Conservation (phyloP, 2,888 invertebrate genomes). For the Pollenia amentaria region DNA sequence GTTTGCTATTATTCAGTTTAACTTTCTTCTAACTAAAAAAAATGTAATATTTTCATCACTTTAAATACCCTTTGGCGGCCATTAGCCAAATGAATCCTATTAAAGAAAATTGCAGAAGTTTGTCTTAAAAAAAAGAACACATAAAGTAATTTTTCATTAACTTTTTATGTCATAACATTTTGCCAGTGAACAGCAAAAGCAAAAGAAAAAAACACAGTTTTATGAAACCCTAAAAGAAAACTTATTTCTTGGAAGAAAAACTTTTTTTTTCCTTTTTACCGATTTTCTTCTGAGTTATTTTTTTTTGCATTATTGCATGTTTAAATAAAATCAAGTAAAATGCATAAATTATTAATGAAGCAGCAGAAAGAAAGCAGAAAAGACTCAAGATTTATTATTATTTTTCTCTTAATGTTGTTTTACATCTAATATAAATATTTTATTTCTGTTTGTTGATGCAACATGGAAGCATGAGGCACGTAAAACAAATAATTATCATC, state of each 20-base stretch:
- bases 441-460: conserved; percentile 25
- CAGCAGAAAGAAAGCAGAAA: conserved; percentile 30
- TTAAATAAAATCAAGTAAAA: conserved; percentile 65
- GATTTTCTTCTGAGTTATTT: conserved; percentile 22
- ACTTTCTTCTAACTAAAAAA: neutral
- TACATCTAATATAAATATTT: conserved; percentile 36
- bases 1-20: neutral
- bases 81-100: neutral
- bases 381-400: conserved; percentile 43
- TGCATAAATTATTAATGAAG: conserved; percentile 68
- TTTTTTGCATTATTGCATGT: conserved; percentile 63
- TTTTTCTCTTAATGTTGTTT: conserved; percentile 24
- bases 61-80: neutral
- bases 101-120: conserved; percentile 11
- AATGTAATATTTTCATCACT: neutral
- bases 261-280: neutral
- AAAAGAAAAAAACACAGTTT: conserved; percentile 10
- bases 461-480: conserved; percentile 52
- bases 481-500: conserved; percentile 22
- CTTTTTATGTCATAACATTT: conserved; percentile 34
- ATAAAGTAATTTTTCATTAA: conserved; percentile 31
- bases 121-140: neutral
- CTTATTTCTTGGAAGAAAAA: conserved; percentile 18
- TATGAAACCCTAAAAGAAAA: conserved; percentile 8
- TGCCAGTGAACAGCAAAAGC: neutral